These are phyloP conservation scores for Pomatostomus ruficeps DNA, from an alignment of 2,113 vertebrate species.

Conservation along the genomic window DNA sequence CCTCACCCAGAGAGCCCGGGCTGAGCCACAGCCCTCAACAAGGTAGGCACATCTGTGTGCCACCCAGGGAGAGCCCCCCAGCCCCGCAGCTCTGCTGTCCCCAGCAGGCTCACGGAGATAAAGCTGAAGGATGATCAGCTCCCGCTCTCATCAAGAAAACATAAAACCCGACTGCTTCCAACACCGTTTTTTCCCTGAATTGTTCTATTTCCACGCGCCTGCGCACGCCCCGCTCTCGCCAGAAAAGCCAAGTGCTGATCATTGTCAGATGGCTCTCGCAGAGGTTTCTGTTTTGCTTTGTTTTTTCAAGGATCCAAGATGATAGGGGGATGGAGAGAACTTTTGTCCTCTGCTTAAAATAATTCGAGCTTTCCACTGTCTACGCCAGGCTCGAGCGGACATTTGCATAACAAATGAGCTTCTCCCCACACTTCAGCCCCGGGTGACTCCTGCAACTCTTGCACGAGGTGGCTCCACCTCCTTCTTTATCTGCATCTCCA, in stretches of 20 bases:
- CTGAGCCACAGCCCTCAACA: neutral
- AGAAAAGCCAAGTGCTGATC: conserved; percentile 35
- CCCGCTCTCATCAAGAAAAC: neutral
- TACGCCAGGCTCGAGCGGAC: neutral
- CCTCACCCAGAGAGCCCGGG: neutral
- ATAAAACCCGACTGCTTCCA: neutral
- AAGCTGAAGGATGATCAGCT: neutral
- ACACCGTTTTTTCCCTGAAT: neutral
- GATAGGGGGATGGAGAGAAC: conserved; percentile 33
- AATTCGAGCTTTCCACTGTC: conserved; percentile 53
- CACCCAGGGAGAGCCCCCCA: neutral
- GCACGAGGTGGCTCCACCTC: neutral
- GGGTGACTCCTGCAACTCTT: neutral
- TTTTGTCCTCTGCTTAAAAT: conserved; percentile 54
- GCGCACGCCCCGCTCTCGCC: neutral
- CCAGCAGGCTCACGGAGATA: neutral
- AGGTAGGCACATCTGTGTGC: neutral
- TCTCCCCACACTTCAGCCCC: neutral
- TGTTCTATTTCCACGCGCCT: neutral
- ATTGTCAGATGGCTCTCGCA: conserved; percentile 48
- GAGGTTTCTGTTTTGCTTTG: conserved; percentile 54
- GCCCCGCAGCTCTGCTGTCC: neutral
- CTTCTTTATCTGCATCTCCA: neutral
- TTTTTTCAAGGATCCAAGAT: conserved; percentile 34
- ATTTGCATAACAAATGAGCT: conserved; percentile 60